Evolutionary conservation across 1,140 invertebrate genomes (phyloP).

Genomic region (Andricus grossulariae): DNA sequence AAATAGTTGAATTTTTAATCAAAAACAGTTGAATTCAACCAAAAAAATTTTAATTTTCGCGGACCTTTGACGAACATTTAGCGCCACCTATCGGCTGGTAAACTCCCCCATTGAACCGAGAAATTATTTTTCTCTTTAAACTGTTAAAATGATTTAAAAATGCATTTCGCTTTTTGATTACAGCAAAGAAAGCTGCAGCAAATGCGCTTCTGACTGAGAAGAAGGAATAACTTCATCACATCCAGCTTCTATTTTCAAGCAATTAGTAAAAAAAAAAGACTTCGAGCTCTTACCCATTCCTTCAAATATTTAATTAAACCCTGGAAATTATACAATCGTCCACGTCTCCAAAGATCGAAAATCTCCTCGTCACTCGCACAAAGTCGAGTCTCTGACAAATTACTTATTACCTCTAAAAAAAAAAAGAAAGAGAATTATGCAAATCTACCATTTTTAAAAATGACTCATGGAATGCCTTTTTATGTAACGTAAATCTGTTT

Average conservation of each 20-base stretch:
- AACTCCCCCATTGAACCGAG: no score
- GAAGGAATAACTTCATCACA: conserved; percentile 54
- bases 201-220: conserved; percentile 58
- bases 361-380: not conserved
- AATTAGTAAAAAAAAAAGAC: not conserved
- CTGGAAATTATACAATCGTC: conserved; percentile 20
- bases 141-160: conserved; percentile 22
- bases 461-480: not conserved
- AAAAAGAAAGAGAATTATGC: not conserved
- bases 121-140: not conserved
- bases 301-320: conserved; percentile 18
- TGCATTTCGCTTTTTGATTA: conserved; percentile 46
- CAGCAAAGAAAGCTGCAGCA: conserved; percentile 63
- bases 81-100: no score
- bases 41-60: no score
- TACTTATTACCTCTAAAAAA: not conserved
- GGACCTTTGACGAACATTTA: no score
- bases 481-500: no score
- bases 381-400: not conserved
- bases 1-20: no score
- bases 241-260: not conserved
- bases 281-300: conserved; percentile 55
- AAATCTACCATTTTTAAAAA: not conserved
- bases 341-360: not conserved
- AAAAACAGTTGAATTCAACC: no score